Percentiles rank a stretch among this genome's conserved stretches.
Conservation (phyloP, 2,888 invertebrate genomes). For the Chrysotoxum bicinctum region DNA sequence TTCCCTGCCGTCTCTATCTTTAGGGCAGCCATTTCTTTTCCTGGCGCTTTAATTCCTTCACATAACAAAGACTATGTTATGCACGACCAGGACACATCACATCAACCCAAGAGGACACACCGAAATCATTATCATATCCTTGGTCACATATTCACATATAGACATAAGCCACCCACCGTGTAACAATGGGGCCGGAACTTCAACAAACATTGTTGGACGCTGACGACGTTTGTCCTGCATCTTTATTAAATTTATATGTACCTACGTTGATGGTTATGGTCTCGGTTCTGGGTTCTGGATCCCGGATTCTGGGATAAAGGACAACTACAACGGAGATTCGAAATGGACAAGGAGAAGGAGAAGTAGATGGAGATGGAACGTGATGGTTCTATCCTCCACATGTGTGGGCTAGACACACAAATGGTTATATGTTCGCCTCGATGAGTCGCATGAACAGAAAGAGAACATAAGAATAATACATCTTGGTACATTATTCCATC, state of each 20-base stretch:
- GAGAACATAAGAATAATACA: constrained; percentile 55
- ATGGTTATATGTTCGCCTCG: constrained; percentile 27
- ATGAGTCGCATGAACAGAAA: constrained; percentile 51
- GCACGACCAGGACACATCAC: constrained; percentile 53
- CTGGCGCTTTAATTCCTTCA: constrained; percentile 63
- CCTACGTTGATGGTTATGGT: neutral
- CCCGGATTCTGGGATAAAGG: neutral
- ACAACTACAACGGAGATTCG: neutral
- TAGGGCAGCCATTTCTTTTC: constrained; percentile 46
- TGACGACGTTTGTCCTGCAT: constrained; percentile 68
- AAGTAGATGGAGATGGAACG: constrained; percentile 18
- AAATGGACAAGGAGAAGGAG: constrained; percentile 14
- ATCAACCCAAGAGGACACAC: constrained; percentile 62
- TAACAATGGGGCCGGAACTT: constrained; percentile 47
- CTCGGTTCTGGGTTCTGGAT: no score
- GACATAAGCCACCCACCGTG: constrained; percentile 4
- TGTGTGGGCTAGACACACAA: neutral
- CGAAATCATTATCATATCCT: constrained; percentile 71
- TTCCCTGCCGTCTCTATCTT: neutral
- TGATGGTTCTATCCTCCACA: neutral
- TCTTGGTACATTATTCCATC: constrained; percentile 26
- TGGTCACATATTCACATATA: constrained; percentile 40
- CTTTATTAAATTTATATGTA: constrained; percentile 70
- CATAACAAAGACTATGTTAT: constrained; percentile 68
- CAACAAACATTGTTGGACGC: constrained; percentile 54